These are phyloP conservation scores for Propithecus deckenii DNA, from an alignment of 2,797 vertebrate genomes.

Conservation along the genomic window DNA sequence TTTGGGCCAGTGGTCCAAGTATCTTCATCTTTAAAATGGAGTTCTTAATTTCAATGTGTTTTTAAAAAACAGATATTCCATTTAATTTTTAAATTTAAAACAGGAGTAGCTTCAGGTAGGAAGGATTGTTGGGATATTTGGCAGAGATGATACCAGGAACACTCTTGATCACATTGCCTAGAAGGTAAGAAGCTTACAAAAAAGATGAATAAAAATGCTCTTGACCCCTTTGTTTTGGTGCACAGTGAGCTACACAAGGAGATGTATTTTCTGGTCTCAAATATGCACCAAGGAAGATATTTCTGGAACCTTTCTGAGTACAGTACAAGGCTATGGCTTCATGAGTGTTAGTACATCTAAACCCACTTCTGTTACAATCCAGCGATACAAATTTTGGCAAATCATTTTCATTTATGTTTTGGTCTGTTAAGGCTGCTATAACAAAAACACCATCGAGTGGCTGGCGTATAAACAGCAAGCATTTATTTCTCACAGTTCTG, in stretches of 20 bases:
- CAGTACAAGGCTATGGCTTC: not conserved
- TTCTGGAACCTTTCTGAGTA: not conserved
- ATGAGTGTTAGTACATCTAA: not conserved
- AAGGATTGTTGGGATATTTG: not conserved
- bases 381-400: not conserved
- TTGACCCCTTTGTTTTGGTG: not conserved
- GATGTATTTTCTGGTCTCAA: not conserved
- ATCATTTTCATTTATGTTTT: not conserved
- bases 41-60: not conserved
- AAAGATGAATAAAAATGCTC: no score
- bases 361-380: not conserved
- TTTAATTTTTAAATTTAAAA: not conserved
- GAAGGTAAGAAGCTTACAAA: not conserved
- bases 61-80: not conserved
- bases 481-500: not conserved
- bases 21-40: not conserved
- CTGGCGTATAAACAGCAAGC: not conserved
- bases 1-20: not conserved
- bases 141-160: not conserved
- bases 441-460: not conserved
- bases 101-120: not conserved
- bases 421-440: not conserved
- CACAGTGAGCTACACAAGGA: not conserved
- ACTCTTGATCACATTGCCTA: not conserved
- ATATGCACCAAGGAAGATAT: not conserved